Evolutionary conservation across 2,113 vertebrate genomes (phyloP), one percentile per base, ranked within the genome.

Genomic region (Hippocampus guttulatus): DNA sequence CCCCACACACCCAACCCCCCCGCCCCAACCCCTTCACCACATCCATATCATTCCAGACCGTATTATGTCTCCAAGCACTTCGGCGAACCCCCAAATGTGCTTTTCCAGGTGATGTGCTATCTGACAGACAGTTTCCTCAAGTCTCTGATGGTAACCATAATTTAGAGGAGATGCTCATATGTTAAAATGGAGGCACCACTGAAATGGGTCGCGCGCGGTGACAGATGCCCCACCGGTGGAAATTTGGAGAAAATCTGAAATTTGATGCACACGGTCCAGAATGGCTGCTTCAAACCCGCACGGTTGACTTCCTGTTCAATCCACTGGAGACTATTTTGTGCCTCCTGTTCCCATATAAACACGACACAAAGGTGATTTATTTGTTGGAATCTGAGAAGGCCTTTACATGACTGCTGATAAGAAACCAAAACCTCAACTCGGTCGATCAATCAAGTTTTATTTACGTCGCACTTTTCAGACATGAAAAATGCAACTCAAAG

Each of bases 21-120:
- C 75, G 73, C 83, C 88, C 61, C 20, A 12, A n/a, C 10, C 12
- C 5, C 12, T 23, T 68, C 77, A 75, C 84, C 88, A 76, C 88
- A 77, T 83, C 77, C 73, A 52, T 79, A 81, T 85, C 83, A 74
- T 43, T 58, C 27, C 68, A 68, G 57, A 74, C 57, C 68, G 20
- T 41, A 40, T 62, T 38, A 38, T 62, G 60, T 62, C 60, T 20
- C 20, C 76, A 45, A 45, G 70, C 71, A 79, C 81, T 81, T 73
- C 43, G 67, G 8, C 84, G 73, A 82, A 85, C 71, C 78, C 25
- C 0, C 78, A 79, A 38, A 83, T 41, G 75, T 47, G 65, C 41
- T 58, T 58, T 58, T 58, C 23, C 55, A 58, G 55, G 55, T 58
- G 55, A 58, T 15, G 55, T 58, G 55, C 5, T 25, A 58, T 58